Conservation (phyloP, 2,797 vertebrate genomes). For the Chloroceryle inda region DNA sequence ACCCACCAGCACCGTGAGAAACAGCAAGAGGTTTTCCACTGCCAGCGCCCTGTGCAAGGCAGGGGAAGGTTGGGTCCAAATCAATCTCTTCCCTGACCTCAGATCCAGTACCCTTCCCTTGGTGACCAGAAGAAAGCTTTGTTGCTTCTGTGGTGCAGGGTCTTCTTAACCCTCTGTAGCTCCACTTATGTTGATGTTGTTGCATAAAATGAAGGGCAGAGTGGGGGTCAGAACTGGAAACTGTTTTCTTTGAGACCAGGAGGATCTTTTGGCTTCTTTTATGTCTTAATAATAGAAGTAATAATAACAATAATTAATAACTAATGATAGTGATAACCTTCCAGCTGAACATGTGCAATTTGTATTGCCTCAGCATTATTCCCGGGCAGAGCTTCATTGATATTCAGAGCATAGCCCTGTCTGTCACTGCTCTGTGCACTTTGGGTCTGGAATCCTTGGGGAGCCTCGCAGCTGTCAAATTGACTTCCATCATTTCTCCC, state of each 20-base stretch:
- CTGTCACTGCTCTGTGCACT: conserved; percentile 78
- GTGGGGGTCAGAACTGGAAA: not conserved
- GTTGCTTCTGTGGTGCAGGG: not conserved
- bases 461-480: conserved; percentile 80
- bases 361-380: conserved; percentile 74
- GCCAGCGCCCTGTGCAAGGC: not conserved
- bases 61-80: not conserved
- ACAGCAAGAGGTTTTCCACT: not conserved
- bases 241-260: not conserved
- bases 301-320: conserved; percentile 74
- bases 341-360: conserved; percentile 70
- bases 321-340: conserved; percentile 70
- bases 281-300: conserved; percentile 62
- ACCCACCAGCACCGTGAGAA: fast-evolving
- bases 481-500: conserved; percentile 79
- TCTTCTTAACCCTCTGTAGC: not conserved
- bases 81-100: not conserved
- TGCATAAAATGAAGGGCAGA: not conserved
- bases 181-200: fast-evolving
- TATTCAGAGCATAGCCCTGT: conserved; percentile 70
- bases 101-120: not conserved
- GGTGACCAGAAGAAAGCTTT: not conserved
- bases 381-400: conserved; percentile 76
- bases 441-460: conserved; percentile 77
- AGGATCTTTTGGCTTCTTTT: conserved; percentile 26